Evolutionary conservation across 2,888 invertebrate species (phyloP).

Genomic region (Pachliopta kotzebuea): DNA sequence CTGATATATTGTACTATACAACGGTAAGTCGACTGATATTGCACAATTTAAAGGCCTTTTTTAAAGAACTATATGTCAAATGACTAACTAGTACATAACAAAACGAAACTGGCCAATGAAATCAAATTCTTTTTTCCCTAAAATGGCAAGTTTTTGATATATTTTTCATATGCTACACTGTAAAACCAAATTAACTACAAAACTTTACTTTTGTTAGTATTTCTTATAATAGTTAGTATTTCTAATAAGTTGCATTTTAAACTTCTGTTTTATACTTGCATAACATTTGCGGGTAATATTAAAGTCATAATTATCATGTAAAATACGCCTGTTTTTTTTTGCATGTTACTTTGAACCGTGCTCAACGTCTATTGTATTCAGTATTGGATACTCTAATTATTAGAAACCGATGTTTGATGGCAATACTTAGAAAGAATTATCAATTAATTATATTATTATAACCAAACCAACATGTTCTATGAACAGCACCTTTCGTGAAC

Average conservation of each 20-base stretch:
- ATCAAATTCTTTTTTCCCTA: no score
- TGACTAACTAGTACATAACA: no score
- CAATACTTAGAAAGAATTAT: not conserved
- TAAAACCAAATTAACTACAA: no score
- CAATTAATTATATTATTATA: not conserved
- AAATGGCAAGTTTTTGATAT: no score
- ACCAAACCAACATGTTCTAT: not conserved
- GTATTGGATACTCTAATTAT: not conserved
- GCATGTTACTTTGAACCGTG: conserved; percentile 17
- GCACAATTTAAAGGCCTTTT: no score
- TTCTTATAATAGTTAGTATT: not conserved
- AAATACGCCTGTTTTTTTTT: conserved; percentile 7
- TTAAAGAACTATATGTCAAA: no score
- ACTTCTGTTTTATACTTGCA: not conserved
- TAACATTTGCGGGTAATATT: not conserved
- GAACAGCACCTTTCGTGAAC: no score
- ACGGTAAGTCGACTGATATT: no score
- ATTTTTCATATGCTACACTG: no score
- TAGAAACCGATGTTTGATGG: not conserved
- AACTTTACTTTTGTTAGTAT: no score
- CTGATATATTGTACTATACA: no score
- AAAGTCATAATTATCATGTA: not conserved
- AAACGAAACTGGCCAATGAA: no score
- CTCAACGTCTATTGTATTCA: conserved; percentile 18
- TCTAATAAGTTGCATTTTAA: not conserved